Evolutionary conservation across 2,888 invertebrate genomes (phyloP).

Genomic region (Cryptops parisi): DNA sequence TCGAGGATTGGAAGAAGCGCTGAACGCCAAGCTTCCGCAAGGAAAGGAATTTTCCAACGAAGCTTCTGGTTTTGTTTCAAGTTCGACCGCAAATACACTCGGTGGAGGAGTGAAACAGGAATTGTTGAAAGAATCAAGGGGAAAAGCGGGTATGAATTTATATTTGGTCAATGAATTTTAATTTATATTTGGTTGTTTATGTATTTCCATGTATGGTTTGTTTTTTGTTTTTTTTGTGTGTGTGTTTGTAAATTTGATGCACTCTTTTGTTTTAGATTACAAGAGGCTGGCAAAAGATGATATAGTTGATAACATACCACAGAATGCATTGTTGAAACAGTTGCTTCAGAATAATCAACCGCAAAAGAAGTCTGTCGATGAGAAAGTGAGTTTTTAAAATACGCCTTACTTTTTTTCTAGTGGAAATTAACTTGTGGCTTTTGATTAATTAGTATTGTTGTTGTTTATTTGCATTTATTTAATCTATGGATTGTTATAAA

Average conservation of each 20-base stretch:
- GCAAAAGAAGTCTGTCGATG: conserved; percentile 4
- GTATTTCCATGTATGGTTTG: not conserved
- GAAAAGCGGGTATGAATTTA: too few relatives aligned
- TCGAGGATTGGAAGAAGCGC: too few relatives aligned
- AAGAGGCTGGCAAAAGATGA: conserved; percentile 5
- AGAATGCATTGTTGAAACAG: conserved; percentile 18
- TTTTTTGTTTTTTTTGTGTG: conserved; percentile 9
- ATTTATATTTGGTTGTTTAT: not conserved
- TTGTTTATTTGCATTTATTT: too few relatives aligned
- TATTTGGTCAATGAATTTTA: too few relatives aligned
- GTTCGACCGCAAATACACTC: too few relatives aligned
- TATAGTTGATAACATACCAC: conserved; percentile 5
- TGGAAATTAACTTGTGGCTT: not conserved
- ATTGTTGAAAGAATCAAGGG: too few relatives aligned
- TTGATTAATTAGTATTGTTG: not conserved
- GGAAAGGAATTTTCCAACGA: too few relatives aligned
- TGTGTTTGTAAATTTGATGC: too few relatives aligned
- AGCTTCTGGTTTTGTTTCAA: too few relatives aligned
- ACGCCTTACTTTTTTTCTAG: not conserved
- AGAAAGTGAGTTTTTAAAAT: not conserved
- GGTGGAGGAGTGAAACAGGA: too few relatives aligned
- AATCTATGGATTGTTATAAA: too few relatives aligned
- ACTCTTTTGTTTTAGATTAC: not conserved
- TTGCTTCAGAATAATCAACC: conserved; percentile 16
- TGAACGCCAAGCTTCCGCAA: too few relatives aligned